Percentiles rank a stretch among this genome's conserved stretches.
phyloP scores from a whole-genome alignment of 2,113 vertebrate species.

The Menidia beryllina region DNA sequence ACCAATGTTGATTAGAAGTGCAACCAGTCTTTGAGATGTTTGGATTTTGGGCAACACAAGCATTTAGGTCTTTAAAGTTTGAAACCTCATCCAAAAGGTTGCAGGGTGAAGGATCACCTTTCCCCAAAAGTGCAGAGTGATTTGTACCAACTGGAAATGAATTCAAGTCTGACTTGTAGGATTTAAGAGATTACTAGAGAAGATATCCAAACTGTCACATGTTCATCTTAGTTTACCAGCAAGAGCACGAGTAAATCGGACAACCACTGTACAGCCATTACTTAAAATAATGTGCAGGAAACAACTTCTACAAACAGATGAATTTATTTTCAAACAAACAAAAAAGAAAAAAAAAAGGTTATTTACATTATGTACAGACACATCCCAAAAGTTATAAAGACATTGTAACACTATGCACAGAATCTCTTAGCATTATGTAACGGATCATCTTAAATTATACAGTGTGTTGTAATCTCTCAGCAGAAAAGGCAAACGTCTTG shows the following conservation, averaged over 20 bases:
- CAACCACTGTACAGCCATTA: not conserved
- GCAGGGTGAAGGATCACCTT: too few species aligned
- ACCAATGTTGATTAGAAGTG: too few species aligned
- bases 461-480: slow-evolving; percentile 76
- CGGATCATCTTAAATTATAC: slow-evolving; percentile 58
- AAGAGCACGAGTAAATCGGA: not conserved
- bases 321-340: slow-evolving; percentile 68
- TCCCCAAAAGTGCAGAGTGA: too few species aligned
- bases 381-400: slow-evolving; percentile 37
- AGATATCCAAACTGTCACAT: too few species aligned
- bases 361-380: slow-evolving; percentile 81
- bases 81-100: too few species aligned
- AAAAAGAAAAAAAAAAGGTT: slow-evolving; percentile 37
- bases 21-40: too few species aligned
- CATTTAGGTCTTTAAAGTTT: too few species aligned
- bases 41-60: not conserved
- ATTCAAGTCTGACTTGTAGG: too few species aligned
- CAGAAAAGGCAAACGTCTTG: slow-evolving; percentile 71
- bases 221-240: too few species aligned
- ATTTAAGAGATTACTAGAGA: too few species aligned
- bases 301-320: slow-evolving; percentile 61
- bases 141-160: too few species aligned
- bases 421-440: slow-evolving; percentile 39
- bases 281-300: not conserved
- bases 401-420: slow-evolving; percentile 57